Conservation (phyloP, 2,888 invertebrate species). For the Dasysyrphus albostriatus region DNA sequence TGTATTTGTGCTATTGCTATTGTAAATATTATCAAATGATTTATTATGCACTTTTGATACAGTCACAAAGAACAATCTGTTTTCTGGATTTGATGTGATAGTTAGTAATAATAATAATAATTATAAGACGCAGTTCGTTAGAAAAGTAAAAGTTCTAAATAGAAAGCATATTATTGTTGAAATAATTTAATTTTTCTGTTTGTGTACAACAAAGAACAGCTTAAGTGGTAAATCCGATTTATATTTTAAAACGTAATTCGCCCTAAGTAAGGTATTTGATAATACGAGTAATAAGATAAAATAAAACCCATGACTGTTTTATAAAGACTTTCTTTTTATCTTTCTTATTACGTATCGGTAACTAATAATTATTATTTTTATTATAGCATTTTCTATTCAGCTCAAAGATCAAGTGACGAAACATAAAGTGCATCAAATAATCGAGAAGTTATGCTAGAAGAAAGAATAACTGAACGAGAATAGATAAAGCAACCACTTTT, state of each 20-base stretch:
- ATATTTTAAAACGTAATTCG: neutral
- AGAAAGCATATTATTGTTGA: neutral
- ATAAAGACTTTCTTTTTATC: neutral
- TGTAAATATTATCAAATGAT: conserved; percentile 8
- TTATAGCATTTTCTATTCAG: no score
- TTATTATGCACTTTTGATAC: conserved; percentile 24
- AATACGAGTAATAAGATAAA: neutral
- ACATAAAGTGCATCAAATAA: neutral
- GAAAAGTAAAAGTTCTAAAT: neutral
- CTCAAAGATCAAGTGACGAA: neutral
- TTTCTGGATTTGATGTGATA: neutral
- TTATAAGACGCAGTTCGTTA: conserved; percentile 4
- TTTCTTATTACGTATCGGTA: neutral
- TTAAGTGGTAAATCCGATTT: neutral
- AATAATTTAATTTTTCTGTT: neutral
- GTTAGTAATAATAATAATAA: no score
- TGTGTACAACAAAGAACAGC: neutral
- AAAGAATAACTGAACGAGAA: neutral
- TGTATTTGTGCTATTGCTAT: neutral
- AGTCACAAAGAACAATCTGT: neutral
- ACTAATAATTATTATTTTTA: neutral
- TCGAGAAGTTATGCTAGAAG: neutral
- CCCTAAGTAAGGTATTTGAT: neutral
- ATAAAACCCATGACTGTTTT: neutral
- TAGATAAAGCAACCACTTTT: neutral